Conservation (phyloP, 1,140 invertebrate genomes). For the Dufourea novaeangliae region DNA sequence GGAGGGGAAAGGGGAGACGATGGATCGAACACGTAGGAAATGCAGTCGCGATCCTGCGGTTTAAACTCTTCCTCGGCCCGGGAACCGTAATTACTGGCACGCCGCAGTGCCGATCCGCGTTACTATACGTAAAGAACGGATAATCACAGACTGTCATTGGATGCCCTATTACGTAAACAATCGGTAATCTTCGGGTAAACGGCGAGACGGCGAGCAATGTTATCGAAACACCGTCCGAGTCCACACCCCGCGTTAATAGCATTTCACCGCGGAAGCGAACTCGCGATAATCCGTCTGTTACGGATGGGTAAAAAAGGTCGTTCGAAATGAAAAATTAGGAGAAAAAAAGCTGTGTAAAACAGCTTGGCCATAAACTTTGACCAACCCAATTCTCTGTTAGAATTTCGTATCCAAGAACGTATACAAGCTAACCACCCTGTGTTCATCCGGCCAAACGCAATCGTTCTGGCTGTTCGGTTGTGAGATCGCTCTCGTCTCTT, state of each 20-base stretch:
- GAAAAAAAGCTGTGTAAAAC: no score
- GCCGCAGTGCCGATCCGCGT: conserved; percentile 23
- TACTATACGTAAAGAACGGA: conserved; percentile 32
- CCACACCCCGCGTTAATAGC: not conserved
- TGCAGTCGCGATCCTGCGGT: conserved; percentile 25
- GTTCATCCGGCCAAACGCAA: conserved; percentile 8
- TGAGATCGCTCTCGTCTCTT: conserved; percentile 48
- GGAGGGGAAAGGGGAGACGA: not conserved
- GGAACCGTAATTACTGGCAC: conserved; percentile 27
- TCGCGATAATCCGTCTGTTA: not conserved
- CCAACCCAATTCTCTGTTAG: no score
- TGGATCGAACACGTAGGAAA: conserved; percentile 17
- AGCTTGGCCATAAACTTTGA: no score
- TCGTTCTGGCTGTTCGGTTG: conserved; percentile 17
- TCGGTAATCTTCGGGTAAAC: conserved; percentile 6
- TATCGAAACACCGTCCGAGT: not conserved
- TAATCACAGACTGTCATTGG: conserved; percentile 22
- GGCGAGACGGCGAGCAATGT: not conserved
- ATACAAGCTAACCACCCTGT: not conserved
- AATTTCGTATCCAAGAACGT: no score
- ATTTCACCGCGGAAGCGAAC: not conserved
- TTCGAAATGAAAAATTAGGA: no score
- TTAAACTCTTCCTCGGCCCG: conserved; percentile 26
- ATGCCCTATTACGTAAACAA: conserved; percentile 35
- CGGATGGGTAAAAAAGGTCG: no score